Evolutionary conservation across 2,888 invertebrate species (phyloP).

Genomic region (Dicranocentrus wangi): DNA sequence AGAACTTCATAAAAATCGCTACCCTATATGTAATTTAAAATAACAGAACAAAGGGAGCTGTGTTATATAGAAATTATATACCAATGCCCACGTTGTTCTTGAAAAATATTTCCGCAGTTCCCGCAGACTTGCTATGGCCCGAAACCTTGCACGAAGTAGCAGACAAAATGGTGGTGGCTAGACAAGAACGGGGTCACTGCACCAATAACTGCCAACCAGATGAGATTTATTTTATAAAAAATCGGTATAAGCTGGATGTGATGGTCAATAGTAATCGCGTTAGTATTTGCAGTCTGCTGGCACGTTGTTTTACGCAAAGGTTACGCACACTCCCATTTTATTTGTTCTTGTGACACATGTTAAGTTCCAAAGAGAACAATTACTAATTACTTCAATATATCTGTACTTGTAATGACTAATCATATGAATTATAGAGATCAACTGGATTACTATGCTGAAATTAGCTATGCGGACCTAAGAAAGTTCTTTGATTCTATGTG

Average conservation of each 20-base stretch:
- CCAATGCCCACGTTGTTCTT: too few species aligned
- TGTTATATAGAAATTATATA: too few species aligned
- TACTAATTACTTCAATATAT: too few species aligned
- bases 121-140: constrained; percentile 34
- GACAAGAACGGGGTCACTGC: constrained; percentile 30
- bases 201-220: constrained; percentile 34
- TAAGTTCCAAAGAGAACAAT: too few species aligned
- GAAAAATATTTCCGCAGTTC: too few species aligned
- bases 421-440: too few species aligned
- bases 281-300: constrained; percentile 26
- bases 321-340: too few species aligned
- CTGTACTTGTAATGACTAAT: too few species aligned
- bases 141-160: neutral
- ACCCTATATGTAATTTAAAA: constrained; percentile 51
- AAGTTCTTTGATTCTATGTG: constrained; percentile 41
- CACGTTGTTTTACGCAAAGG: constrained; percentile 37
- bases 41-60: too few species aligned
- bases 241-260: constrained; percentile 38
- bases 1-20: constrained; percentile 53
- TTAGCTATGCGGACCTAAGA: neutral
- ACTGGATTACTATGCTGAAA: constrained; percentile 50
- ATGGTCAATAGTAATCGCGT: constrained; percentile 15
- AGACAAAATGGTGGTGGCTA: constrained; percentile 41
- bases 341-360: too few species aligned
- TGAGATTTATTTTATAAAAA: constrained; percentile 34